Conservation (phyloP, 2,797 vertebrate species). For the Octomys mimax region DNA sequence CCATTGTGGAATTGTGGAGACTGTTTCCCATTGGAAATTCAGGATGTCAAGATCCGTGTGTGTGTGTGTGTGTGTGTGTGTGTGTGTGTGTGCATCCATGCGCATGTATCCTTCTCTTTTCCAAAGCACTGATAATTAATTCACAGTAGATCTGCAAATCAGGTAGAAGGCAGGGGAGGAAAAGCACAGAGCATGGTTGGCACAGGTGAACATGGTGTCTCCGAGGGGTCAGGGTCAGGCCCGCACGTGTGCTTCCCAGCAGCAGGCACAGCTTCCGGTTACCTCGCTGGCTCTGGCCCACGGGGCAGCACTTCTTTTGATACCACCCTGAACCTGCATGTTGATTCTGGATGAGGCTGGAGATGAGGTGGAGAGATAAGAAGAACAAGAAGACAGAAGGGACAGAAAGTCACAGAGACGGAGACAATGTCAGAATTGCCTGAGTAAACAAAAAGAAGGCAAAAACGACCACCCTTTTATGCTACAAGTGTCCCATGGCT, state of each 20-base stretch:
- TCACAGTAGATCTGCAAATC: background rate
- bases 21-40: background rate
- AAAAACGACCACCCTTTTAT: background rate
- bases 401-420: background rate
- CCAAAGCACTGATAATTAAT: background rate
- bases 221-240: background rate
- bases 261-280: background rate
- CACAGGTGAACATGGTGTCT: accelerated
- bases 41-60: background rate
- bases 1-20: background rate
- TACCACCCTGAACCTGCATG: background rate
- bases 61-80: background rate
- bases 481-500: background rate
- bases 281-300: background rate
- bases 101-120: background rate
- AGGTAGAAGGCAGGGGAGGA: background rate
- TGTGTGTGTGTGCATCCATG: background rate
- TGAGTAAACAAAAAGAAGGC: slow-evolving; percentile 14
- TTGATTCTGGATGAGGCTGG: background rate
- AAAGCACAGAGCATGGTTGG: accelerated
- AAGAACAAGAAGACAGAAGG: background rate
- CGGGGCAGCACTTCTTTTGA: background rate
- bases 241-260: background rate
- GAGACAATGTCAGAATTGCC: background rate
- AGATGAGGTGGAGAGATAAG: background rate